phyloP scores from a whole-genome alignment of 2,797 vertebrate genomes.

The Darevskia nairensis region DNA sequence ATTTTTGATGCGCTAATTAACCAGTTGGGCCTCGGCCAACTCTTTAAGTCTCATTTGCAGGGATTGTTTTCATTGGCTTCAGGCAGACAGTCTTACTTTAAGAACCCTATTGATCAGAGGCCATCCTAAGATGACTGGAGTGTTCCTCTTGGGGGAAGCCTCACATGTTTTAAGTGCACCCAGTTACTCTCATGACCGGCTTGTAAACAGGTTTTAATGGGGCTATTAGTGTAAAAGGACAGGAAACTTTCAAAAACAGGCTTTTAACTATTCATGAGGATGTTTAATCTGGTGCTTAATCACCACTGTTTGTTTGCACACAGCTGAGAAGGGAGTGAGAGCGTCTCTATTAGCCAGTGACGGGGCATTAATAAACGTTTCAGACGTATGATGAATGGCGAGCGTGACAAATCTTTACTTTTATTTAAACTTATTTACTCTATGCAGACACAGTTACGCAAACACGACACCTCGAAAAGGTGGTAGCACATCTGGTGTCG shows the following conservation, averaged over 20 bases:
- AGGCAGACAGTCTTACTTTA: slow-evolving; percentile 87
- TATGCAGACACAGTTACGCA: not conserved
- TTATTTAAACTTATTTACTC: slow-evolving; percentile 24
- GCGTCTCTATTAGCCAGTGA: slow-evolving; percentile 75
- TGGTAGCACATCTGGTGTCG: no score
- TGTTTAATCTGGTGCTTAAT: slow-evolving; percentile 99
- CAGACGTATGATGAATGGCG: slow-evolving; percentile 68
- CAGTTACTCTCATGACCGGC: slow-evolving; percentile 86
- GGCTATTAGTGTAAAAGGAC: slow-evolving; percentile 95
- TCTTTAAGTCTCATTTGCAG: slow-evolving; percentile 66
- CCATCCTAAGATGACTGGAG: slow-evolving; percentile 76
- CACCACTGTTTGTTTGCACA: slow-evolving; percentile 88
- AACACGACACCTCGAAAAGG: not conserved
- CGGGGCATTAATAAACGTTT: slow-evolving; percentile 78
- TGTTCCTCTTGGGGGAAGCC: slow-evolving; percentile 78
- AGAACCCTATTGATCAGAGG: slow-evolving; percentile 82
- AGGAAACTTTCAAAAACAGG: slow-evolving; percentile 95
- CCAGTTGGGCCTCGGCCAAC: slow-evolving; percentile 80
- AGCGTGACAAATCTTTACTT: not conserved
- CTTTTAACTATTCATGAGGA: slow-evolving; percentile 98
- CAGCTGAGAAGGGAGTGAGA: slow-evolving; percentile 63
- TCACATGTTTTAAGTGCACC: slow-evolving; percentile 86
- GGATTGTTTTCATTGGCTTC: slow-evolving; percentile 77
- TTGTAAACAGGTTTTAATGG: slow-evolving; percentile 94
- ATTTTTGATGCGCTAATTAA: slow-evolving; percentile 82